Base-by-base conservation (phyloP, 2,888 invertebrate species). In the Clunio marinus region DNA sequence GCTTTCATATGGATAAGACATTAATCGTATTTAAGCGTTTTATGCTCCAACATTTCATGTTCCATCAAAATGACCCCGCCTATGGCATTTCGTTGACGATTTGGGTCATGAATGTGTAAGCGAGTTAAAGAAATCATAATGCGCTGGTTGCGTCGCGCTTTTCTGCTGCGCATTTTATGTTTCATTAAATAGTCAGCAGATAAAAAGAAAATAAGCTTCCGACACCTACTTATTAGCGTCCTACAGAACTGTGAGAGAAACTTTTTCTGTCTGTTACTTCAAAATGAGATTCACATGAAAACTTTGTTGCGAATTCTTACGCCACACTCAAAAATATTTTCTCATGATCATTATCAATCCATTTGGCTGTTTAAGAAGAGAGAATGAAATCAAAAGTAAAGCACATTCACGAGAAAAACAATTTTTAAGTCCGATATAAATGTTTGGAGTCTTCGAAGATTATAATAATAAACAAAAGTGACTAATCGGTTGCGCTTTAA, bases 211-310 rank as follows among this genome's bases (percentile, higher is more conserved):
- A 13, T 51, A 15, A 27, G 65, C 65, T 65, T 65, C 65, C 65
- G 65, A 65, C 65, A 65, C 51, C 65, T 66, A 66, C 66, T 55
- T 66, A 66, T 66, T 66, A 66, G 1, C 20, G 41, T n/a, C 57
- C 25, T 57, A 4, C 17, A 27, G 57, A 57, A 57, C 57, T 57
- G 57, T 57, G 57, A 24, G 57, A 57, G 13, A 27, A n/a, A n/a
- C 15, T 57, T 57, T 25, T 15, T 22, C n/a, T n/a, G 2, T 4
- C 3, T 41, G 10, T 41, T 41, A 3, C 15, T n/a, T 41, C 13
- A 7, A 41, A 27, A 27, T 57, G 57, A 8, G 57, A 57, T 20
- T 27, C 57, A 25, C 57, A 20, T 57, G 27, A 57, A 51, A 27
- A 25, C 57, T 57, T 51, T 51, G 51, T 51, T 27, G 57, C 22